Percentiles rank a stretch among this genome's conserved stretches.
phyloP scores from a whole-genome alignment of 2,113 vertebrate species.

The Carlito syrichta region DNA sequence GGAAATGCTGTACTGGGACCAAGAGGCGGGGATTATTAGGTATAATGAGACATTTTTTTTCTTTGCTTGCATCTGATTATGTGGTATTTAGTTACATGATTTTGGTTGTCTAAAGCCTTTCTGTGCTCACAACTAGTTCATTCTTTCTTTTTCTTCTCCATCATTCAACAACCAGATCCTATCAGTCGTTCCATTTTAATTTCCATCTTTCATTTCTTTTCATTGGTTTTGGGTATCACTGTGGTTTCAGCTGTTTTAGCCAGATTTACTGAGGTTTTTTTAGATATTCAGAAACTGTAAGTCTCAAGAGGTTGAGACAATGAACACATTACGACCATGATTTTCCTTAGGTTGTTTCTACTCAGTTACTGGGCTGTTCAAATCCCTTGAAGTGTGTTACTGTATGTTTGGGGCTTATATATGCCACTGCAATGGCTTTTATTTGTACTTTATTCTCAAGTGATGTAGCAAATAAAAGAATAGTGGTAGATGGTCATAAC shows the following conservation, averaged over 20 bases:
- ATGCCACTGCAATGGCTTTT: neutral
- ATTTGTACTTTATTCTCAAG: neutral
- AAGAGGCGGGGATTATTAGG: accelerated
- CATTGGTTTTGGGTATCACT: neutral
- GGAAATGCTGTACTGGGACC: neutral
- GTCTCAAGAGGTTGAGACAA: neutral
- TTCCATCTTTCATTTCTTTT: neutral
- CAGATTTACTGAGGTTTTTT: neutral
- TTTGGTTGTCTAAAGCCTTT: neutral
- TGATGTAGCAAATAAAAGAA: neutral
- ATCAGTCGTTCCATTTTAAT: neutral
- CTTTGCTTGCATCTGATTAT: neutral
- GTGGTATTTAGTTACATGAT: neutral
- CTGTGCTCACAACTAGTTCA: neutral
- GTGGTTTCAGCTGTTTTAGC: neutral
- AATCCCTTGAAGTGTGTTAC: neutral
- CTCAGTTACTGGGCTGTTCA: neutral
- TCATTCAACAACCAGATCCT: neutral
- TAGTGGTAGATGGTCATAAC: neutral
- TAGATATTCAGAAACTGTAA: neutral
- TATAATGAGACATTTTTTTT: neutral
- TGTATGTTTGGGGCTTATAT: too few relatives aligned
- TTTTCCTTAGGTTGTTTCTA: neutral
- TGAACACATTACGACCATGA: accelerated
- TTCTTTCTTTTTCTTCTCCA: neutral